A percentile compares a stretch with the other conserved stretches of the same genome.
These are phyloP conservation scores for Baccha elongata DNA, from an alignment of 2,888 invertebrate species.

Conservation along the genomic window DNA sequence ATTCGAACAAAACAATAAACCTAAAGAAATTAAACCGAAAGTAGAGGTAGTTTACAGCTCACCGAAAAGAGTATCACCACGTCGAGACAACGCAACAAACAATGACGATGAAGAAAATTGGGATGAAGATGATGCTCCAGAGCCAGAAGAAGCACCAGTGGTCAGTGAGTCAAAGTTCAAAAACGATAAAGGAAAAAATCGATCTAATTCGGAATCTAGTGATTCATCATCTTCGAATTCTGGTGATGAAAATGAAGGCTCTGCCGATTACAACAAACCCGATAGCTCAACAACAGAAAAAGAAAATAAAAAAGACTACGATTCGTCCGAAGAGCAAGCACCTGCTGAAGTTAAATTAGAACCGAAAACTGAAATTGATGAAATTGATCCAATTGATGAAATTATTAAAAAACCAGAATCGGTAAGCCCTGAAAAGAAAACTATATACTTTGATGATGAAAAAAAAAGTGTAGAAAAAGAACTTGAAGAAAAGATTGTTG, in stretches of 20 bases:
- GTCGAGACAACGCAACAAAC: slow-evolving; percentile 53
- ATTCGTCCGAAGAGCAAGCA: slow-evolving; percentile 26
- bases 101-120: slow-evolving; percentile 80
- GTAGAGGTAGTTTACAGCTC: slow-evolving; percentile 68
- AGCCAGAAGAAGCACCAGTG: slow-evolving; percentile 78
- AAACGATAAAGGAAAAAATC: slow-evolving; percentile 74
- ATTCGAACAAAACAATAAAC: slow-evolving; percentile 76
- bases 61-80: slow-evolving; percentile 78
- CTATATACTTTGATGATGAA: slow-evolving; percentile 45
- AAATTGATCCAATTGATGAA: not conserved
- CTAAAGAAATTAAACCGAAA: slow-evolving; percentile 76
- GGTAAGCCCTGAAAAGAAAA: slow-evolving; percentile 10
- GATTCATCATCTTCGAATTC: slow-evolving; percentile 78
- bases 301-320: slow-evolving; percentile 77
- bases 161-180: slow-evolving; percentile 75
- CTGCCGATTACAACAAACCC: slow-evolving; percentile 78
- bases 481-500: slow-evolving; percentile 63
- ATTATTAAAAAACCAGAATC: slow-evolving; percentile 32
- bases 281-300: slow-evolving; percentile 75
- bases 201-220: slow-evolving; percentile 75
- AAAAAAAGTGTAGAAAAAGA: slow-evolving; percentile 60
- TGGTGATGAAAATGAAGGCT: slow-evolving; percentile 79
- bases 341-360: slow-evolving; percentile 4
- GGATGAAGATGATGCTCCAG: slow-evolving; percentile 78
- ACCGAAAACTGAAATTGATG: slow-evolving; percentile 11